Evolutionary conservation across 2,113 vertebrate species (phyloP).

Genomic region (Malurus alboscapulatus): DNA sequence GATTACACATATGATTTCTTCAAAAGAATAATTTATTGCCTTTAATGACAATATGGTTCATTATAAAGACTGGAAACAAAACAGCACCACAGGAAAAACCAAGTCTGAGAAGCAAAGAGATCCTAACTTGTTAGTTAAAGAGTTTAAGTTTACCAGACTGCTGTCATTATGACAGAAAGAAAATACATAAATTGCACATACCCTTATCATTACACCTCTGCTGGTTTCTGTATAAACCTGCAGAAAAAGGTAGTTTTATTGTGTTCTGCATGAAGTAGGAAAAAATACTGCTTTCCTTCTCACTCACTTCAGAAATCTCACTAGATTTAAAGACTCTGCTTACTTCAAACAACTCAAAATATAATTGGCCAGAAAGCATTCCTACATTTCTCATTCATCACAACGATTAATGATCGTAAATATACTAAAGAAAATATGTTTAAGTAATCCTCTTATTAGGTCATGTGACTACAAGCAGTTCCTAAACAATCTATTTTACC

Average conservation of each 20-base stretch:
- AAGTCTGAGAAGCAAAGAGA: background rate
- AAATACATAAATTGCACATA: background rate
- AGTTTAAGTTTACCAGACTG: background rate
- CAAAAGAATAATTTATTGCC: background rate
- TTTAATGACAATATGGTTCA: background rate
- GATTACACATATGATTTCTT: background rate
- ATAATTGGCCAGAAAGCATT: background rate
- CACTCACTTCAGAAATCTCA: background rate
- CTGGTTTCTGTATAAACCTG: background rate
- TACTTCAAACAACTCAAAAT: background rate
- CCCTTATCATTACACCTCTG: background rate
- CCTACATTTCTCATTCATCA: background rate
- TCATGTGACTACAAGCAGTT: background rate
- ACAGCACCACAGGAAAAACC: background rate
- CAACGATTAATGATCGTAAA: background rate
- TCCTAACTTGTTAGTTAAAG: background rate
- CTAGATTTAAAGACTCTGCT: background rate
- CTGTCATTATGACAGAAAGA: background rate
- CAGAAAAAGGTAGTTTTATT: background rate
- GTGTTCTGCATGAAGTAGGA: background rate
- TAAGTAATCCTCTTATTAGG: background rate
- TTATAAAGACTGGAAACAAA: background rate
- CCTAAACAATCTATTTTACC: background rate
- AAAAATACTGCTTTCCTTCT: background rate
- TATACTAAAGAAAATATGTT: background rate